These are phyloP conservation scores for Andricus quercusramuli DNA, from an alignment of 2,888 invertebrate species.

Conservation along the genomic window DNA sequence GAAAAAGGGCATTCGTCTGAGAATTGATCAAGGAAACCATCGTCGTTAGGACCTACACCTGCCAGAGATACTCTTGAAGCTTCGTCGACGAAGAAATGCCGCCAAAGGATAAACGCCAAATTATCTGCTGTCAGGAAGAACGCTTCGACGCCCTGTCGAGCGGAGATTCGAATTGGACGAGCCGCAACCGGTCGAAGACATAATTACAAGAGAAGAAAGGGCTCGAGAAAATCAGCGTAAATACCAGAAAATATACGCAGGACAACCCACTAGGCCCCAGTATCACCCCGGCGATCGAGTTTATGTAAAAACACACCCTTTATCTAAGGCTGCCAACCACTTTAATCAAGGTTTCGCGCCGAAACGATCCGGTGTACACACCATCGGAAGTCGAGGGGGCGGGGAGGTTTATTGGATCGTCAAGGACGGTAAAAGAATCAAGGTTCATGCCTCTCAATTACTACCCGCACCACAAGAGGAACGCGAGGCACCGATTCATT, in stretches of 20 bases:
- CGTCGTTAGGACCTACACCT: too few relatives aligned
- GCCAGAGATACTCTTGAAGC: too few relatives aligned
- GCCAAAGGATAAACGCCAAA: neutral
- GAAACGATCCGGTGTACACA: neutral
- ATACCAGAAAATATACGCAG: neutral
- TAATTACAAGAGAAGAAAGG: neutral
- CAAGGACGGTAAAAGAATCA: neutral
- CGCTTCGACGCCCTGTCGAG: neutral
- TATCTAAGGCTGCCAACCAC: neutral
- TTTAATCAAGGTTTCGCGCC: neutral
- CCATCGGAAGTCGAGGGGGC: fast-evolving
- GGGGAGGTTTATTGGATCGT: neutral
- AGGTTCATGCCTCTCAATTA: neutral
- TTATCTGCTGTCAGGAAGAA: neutral
- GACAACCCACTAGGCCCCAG: neutral
- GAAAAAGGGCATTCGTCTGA: too few relatives aligned
- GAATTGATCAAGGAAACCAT: too few relatives aligned
- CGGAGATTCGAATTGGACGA: neutral
- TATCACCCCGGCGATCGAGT: neutral
- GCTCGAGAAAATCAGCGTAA: neutral
- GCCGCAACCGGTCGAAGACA: neutral
- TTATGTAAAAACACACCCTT: neutral
- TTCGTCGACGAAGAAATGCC: too few relatives aligned
- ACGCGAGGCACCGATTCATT: too few relatives aligned
- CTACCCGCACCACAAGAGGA: neutral